These are phyloP conservation scores for Poecile atricapillus DNA, from an alignment of 2,113 vertebrate species.

Conservation along the genomic window DNA sequence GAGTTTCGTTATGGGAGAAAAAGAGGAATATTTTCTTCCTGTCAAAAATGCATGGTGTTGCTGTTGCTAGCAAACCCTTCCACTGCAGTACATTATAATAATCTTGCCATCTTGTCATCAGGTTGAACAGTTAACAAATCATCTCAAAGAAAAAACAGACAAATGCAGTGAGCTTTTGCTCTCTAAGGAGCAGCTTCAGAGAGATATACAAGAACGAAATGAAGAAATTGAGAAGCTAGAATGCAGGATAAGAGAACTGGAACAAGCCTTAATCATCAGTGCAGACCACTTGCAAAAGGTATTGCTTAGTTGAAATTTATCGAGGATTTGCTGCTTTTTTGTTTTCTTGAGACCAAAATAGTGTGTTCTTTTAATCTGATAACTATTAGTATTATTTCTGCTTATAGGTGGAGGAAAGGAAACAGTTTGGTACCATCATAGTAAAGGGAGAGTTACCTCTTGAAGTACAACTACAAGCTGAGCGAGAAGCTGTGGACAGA, in stretches of 20 bases:
- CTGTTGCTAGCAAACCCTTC: not conserved
- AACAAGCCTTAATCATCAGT: constrained; percentile 87
- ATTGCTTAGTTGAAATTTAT: not conserved
- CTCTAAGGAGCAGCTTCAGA: constrained; percentile 87
- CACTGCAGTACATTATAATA: not conserved
- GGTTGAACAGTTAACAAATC: constrained; percentile 88
- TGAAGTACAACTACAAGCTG: constrained; percentile 90
- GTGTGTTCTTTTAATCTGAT: not conserved
- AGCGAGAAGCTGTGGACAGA: constrained; percentile 93
- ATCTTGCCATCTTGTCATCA: constrained; percentile 53
- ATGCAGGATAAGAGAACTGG: constrained; percentile 86
- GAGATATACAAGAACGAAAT: constrained; percentile 87
- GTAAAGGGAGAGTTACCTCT: constrained; percentile 78
- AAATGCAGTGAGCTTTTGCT: constrained; percentile 94
- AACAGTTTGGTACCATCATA: constrained; percentile 76
- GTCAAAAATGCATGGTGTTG: not conserved
- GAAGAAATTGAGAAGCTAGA: constrained; percentile 95
- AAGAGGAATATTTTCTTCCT: not conserved
- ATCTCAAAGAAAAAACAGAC: constrained; percentile 94
- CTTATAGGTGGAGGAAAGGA: constrained; percentile 83
- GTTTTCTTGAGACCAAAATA: not conserved
- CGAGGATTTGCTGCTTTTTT: not conserved
- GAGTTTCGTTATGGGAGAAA: not conserved
- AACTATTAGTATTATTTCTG: not conserved
- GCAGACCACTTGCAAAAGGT: constrained; percentile 85